Percentiles rank a stretch among this genome's conserved stretches.
Conservation (phyloP, 2,888 invertebrate species). For the Ectemnius lituratus region DNA sequence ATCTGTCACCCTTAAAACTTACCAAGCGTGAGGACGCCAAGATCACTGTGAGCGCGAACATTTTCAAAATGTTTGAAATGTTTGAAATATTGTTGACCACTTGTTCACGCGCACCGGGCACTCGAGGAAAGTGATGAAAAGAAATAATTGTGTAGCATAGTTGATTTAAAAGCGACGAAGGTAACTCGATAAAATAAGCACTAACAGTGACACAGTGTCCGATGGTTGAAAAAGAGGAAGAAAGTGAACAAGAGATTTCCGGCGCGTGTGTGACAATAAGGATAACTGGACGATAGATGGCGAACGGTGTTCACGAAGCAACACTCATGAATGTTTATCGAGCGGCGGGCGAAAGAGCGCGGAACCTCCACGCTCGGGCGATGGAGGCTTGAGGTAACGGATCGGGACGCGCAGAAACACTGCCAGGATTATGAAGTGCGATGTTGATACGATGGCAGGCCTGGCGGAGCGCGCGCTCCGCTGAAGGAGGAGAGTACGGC, state of each 20-base stretch:
- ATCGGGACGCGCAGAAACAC: conserved; percentile 71
- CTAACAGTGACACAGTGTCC: too few relatives aligned
- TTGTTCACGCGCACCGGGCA: too few relatives aligned
- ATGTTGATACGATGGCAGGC: conserved; percentile 71
- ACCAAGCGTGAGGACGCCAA: too few relatives aligned
- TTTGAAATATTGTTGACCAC: too few relatives aligned
- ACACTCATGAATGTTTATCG: not conserved
- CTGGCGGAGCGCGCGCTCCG: conserved; percentile 47
- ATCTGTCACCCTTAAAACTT: too few relatives aligned
- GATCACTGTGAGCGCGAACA: too few relatives aligned
- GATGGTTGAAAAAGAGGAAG: too few relatives aligned
- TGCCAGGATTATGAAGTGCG: conserved; percentile 73
- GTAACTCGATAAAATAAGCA: too few relatives aligned
- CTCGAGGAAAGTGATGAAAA: too few relatives aligned
- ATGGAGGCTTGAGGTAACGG: conserved; percentile 59
- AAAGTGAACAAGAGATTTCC: not conserved
- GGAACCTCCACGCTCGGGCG: conserved; percentile 48
- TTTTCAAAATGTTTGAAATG: too few relatives aligned
- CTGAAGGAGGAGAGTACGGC: conserved; percentile 60
- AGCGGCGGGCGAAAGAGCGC: conserved; percentile 9
- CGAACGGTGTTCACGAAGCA: not conserved
- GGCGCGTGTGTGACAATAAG: not conserved
- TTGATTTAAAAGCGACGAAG: too few relatives aligned
- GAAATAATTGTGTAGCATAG: too few relatives aligned
- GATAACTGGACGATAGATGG: not conserved